These are phyloP conservation scores for Myopa testacea DNA, from an alignment of 2,888 invertebrate genomes.

Conservation along the genomic window DNA sequence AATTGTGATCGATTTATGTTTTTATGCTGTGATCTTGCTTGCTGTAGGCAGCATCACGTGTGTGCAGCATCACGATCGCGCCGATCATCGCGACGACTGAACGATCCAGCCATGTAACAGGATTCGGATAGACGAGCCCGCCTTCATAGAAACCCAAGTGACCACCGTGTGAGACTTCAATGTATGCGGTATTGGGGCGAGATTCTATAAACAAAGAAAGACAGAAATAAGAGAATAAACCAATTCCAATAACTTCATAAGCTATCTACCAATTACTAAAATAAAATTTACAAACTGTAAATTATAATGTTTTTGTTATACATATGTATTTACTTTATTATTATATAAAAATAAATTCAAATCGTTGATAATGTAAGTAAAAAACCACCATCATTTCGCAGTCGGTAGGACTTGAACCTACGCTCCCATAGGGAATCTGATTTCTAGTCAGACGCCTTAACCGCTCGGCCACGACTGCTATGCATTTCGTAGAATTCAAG, in stretches of 20 bases:
- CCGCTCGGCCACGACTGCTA: slow-evolving; percentile 69
- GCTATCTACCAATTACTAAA: too few species aligned
- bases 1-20: slow-evolving; percentile 6
- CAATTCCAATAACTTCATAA: background rate
- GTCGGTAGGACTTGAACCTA: slow-evolving; percentile 69
- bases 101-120: slow-evolving; percentile 93
- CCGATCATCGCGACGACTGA: slow-evolving; percentile 86
- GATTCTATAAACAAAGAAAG: slow-evolving; percentile 70
- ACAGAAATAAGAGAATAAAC: slow-evolving; percentile 29
- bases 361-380: background rate
- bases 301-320: too few species aligned
- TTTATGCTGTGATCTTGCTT: slow-evolving; percentile 51
- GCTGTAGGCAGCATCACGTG: slow-evolving; percentile 53
- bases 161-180: slow-evolving; percentile 91
- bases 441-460: slow-evolving; percentile 69
- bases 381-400: slow-evolving; percentile 52
- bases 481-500: background rate
- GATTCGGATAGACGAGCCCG: slow-evolving; percentile 86
- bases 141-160: slow-evolving; percentile 96
- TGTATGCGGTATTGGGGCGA: slow-evolving; percentile 77
- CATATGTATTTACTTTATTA: too few species aligned
- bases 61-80: slow-evolving; percentile 72
- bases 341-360: too few species aligned
- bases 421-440: slow-evolving; percentile 69
- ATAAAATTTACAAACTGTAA: too few species aligned